Conservation (phyloP, 2,888 invertebrate species). For the Sarcophaga variegata region DNA sequence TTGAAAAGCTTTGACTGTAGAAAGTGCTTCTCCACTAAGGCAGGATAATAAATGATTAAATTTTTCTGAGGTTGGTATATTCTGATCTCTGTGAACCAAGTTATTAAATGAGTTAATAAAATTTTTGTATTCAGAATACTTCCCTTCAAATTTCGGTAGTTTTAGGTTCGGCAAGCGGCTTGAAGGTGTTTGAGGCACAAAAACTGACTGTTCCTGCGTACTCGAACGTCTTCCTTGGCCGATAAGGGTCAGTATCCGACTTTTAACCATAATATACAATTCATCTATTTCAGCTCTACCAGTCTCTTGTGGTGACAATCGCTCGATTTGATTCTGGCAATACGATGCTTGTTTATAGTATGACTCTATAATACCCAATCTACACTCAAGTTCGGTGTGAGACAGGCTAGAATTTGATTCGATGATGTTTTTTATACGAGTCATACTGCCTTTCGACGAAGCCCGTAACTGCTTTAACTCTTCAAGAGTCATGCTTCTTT, state of each 20-base stretch:
- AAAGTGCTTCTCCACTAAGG: constrained; percentile 32
- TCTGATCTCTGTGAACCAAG: constrained; percentile 47
- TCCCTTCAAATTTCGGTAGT: too few relatives aligned
- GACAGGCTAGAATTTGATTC: constrained; percentile 41
- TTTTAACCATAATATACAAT: constrained; percentile 37
- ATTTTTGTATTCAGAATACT: constrained; percentile 45
- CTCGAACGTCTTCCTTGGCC: constrained; percentile 14
- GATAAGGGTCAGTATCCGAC: background rate
- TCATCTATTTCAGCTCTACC: constrained; percentile 43
- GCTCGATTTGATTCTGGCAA: constrained; percentile 50
- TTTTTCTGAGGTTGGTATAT: constrained; percentile 45
- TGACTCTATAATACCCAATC: constrained; percentile 30
- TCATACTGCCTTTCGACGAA: background rate
- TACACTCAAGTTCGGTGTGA: constrained; percentile 36
- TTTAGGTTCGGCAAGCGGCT: constrained; percentile 40
- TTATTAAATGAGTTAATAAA: constrained; percentile 58
- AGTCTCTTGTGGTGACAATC: background rate
- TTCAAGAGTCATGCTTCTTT: background rate
- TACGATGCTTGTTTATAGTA: constrained; percentile 42
- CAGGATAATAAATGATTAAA: constrained; percentile 56
- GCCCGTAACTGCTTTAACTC: constrained; percentile 31
- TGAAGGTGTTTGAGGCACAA: background rate
- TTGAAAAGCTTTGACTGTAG: constrained; percentile 54
- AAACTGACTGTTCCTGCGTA: background rate
- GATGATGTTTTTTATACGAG: background rate